phyloP scores from a whole-genome alignment of 2,797 vertebrate genomes.

The Pseudocheirus occidentalis region DNA sequence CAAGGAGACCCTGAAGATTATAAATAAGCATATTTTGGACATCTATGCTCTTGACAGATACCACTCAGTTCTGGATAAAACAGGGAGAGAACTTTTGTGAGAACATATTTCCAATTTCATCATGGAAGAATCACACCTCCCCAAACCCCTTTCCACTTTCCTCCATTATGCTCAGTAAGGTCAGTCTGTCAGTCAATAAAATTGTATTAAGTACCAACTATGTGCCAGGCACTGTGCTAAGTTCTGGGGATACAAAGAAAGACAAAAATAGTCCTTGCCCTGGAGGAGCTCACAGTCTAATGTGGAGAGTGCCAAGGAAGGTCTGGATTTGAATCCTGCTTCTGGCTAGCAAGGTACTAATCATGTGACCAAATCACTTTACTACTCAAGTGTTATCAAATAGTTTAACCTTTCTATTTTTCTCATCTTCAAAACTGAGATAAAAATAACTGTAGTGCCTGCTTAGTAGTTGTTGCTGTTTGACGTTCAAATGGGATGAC shows the following conservation, averaged over 20 bases:
- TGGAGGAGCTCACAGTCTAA: background rate
- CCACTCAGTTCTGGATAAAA: background rate
- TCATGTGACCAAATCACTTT: background rate
- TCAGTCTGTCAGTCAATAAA: background rate
- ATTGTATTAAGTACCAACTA: background rate
- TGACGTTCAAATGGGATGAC: background rate
- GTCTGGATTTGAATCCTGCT: background rate
- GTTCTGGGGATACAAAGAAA: background rate
- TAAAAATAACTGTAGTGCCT: background rate
- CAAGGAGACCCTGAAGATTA: background rate
- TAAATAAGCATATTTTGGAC: background rate
- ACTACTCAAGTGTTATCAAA: background rate
- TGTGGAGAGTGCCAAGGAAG: background rate
- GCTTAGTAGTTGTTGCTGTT: background rate
- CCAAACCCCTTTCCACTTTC: background rate
- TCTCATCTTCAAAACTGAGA: background rate
- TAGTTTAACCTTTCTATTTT: background rate
- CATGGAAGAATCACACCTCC: background rate
- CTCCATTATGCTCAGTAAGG: background rate
- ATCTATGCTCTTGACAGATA: background rate
- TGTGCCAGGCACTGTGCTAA: background rate
- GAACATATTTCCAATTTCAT: background rate
- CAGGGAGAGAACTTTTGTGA: background rate
- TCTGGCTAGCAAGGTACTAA: background rate
- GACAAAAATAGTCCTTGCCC: background rate